Percentiles rank a stretch among this genome's conserved stretches.
Conservation (phyloP, 2,888 invertebrate species). For the Mycalesis mineus region DNA sequence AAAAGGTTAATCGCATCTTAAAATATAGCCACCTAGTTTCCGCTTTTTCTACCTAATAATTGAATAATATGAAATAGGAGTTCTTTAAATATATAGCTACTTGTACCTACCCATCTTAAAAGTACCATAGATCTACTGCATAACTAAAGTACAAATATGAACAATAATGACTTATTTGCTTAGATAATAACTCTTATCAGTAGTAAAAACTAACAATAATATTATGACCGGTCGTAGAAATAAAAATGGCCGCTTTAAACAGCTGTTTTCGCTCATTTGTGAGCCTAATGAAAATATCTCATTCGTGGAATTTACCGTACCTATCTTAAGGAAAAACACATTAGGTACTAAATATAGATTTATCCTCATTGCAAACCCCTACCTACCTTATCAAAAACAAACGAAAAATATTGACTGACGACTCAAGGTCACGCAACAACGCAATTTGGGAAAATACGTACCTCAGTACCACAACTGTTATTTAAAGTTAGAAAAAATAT, state of each 20-base stretch:
- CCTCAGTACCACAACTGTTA: not conserved
- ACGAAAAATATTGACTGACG: constrained; percentile 4
- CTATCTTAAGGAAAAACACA: not conserved
- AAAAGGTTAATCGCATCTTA: too few relatives aligned
- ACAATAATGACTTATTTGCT: too few relatives aligned
- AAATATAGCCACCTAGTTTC: too few relatives aligned
- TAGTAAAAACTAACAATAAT: too few relatives aligned
- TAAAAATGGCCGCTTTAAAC: not conserved
- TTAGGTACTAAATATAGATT: not conserved
- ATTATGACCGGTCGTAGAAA: too few relatives aligned
- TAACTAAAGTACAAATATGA: too few relatives aligned
- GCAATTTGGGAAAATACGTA: constrained; percentile 22
- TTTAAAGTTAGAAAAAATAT: constrained; percentile 27
- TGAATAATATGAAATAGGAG: too few relatives aligned
- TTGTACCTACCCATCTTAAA: too few relatives aligned
- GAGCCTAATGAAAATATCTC: not conserved
- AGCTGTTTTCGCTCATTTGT: not conserved
- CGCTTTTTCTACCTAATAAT: too few relatives aligned
- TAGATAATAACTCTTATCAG: too few relatives aligned
- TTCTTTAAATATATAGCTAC: too few relatives aligned
- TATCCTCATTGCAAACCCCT: not conserved
- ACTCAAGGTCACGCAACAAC: constrained; percentile 36
- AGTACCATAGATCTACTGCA: too few relatives aligned
- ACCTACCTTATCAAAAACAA: not conserved
- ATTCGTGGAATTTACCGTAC: not conserved